Evolutionary conservation across 2,888 invertebrate genomes (phyloP), one percentile per base, ranked within the genome.

Genomic region (Zootermopsis nevadensis): DNA sequence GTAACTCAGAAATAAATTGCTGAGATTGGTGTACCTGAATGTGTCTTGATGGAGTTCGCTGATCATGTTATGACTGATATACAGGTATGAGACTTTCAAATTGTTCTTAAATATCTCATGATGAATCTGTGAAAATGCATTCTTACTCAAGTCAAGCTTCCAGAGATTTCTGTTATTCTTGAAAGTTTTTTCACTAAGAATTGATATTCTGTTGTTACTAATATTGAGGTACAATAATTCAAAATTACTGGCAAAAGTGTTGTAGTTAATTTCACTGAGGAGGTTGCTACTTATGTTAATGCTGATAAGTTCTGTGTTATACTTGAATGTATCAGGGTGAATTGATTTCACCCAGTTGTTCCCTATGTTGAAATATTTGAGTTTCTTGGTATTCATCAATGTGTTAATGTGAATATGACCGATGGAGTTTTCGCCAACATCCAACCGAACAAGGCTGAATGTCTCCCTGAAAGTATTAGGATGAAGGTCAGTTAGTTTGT

Each of bases 231-330:
- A 79, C n/a, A 38, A 60, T 1, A 79, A 38, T 38, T 79, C 66
- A 35, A 33, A 27, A 22, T 79, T 79, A n/a, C n/a, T 60, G 60
- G 0, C 31, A n/a, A 79, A 79, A 1, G 30, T 38, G 7, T 79
- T 66, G 8, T 24, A 4, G 31, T 35, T 33, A n/a, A 79, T 31
- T 38, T 79, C 35, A 35, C 27, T 30, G 15, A 79, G 30, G 27
- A 27, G 12, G 31, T 79, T 79, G n/a, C 24, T 38, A n/a, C 79
- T 79, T 19, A 79, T 33, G 10, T 79, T 79, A 12, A 79, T 38
- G 35, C 79, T 79, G 12, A 79, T 15, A 35, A 79, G 79, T 35
- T 79, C 79, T n/a, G 33, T 35, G 66, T 79, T 79, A 27, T 79
- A 66, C 66, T 66, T 55, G 31, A 79, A 66, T 27, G 66, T 35